phyloP scores from a whole-genome alignment of 2,888 invertebrate genomes.

The Seira sanloemensis region DNA sequence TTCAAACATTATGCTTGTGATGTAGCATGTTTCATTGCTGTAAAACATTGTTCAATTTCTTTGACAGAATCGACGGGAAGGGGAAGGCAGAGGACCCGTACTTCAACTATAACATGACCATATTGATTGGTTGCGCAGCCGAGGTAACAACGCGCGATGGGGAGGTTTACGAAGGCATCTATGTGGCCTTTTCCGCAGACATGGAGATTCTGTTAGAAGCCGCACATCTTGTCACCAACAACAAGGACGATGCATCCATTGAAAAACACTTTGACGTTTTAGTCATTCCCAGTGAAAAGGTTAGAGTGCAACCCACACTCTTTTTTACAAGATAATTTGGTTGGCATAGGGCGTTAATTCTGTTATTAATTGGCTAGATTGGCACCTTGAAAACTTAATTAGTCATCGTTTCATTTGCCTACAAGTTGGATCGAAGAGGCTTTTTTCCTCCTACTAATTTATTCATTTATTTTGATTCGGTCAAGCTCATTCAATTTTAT shows the following conservation, averaged over 20 bases:
- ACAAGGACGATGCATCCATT: conserved; percentile 67
- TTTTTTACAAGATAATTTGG: too few relatives aligned
- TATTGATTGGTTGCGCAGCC: conserved; percentile 70
- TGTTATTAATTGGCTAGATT: too few relatives aligned
- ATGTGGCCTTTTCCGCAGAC: conserved; percentile 67
- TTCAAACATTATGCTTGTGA: too few relatives aligned
- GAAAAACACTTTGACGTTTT: conserved; percentile 72
- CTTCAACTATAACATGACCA: conserved; percentile 72
- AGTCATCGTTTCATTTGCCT: too few relatives aligned
- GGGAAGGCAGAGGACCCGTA: conserved; percentile 68
- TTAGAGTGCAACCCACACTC: conserved; percentile 30
- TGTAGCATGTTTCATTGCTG: conserved; percentile 7
- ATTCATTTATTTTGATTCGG: too few relatives aligned
- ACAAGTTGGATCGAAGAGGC: too few relatives aligned
- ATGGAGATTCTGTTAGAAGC: conserved; percentile 72
- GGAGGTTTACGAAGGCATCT: conserved; percentile 71
- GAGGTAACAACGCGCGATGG: conserved; percentile 68
- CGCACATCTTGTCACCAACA: conserved; percentile 69
- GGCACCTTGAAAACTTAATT: too few relatives aligned
- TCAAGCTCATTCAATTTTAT: too few relatives aligned
- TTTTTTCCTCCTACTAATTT: too few relatives aligned
- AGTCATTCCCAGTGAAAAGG: conserved; percentile 73
- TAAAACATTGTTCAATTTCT: not conserved
- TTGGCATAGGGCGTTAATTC: too few relatives aligned
- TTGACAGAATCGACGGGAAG: conserved; percentile 63